Evolutionary conservation across 2,888 invertebrate species (phyloP).

Genomic region (Ophioninae sp.): DNA sequence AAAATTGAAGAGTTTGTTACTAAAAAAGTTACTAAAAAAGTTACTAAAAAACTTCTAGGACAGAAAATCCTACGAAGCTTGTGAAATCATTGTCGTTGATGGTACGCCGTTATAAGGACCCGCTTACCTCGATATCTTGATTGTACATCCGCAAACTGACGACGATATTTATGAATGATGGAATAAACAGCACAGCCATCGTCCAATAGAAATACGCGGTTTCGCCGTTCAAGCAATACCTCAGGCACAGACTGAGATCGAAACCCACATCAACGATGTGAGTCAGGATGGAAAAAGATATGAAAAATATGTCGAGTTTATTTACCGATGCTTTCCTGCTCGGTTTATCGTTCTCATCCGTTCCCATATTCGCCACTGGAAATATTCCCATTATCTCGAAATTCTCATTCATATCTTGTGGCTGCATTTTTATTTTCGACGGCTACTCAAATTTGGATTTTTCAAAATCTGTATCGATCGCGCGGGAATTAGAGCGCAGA

Average conservation of each 20-base stretch:
- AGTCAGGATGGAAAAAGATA: slow-evolving; percentile 86
- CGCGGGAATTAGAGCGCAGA: neutral
- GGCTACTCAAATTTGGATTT: neutral
- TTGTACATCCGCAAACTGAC: slow-evolving; percentile 88
- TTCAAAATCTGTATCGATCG: neutral
- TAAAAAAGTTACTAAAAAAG: no score
- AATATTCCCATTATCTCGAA: slow-evolving; percentile 66
- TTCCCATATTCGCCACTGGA: slow-evolving; percentile 64
- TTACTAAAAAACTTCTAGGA: no score
- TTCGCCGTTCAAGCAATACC: slow-evolving; percentile 84
- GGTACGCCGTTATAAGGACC: no score
- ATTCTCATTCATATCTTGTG: slow-evolving; percentile 41
- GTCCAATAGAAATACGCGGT: slow-evolving; percentile 87
- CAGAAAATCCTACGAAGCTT: no score
- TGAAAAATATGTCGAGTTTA: slow-evolving; percentile 85
- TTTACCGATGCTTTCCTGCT: slow-evolving; percentile 73
- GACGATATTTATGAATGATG: slow-evolving; percentile 88
- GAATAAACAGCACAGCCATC: slow-evolving; percentile 86
- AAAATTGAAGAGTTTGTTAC: slow-evolving; percentile 15
- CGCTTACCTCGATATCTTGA: slow-evolving; percentile 75
- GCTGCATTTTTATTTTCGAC: slow-evolving; percentile 11
- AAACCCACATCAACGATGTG: slow-evolving; percentile 87
- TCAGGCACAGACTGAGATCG: slow-evolving; percentile 87
- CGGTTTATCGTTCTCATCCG: slow-evolving; percentile 74
- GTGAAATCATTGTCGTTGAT: no score